Evolutionary conservation across 2,888 invertebrate species (phyloP).

Genomic region (Furcula furcula): DNA sequence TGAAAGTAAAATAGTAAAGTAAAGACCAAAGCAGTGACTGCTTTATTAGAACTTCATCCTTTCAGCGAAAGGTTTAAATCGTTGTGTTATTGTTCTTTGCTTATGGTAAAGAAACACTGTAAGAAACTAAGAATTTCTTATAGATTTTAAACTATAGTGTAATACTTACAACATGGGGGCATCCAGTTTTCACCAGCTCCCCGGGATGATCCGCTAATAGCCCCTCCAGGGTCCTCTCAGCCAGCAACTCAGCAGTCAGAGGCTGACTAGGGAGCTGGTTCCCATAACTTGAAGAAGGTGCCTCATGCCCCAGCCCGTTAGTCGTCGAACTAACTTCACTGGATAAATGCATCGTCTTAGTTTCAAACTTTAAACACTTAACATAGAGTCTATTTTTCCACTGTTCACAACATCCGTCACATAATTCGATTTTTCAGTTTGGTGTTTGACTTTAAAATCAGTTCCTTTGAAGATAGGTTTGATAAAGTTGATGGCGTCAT

Average conservation of each 20-base stretch:
- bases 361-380: constrained; percentile 22
- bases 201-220: constrained; percentile 95
- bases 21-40: no score
- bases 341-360: constrained; percentile 87
- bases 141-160: no score
- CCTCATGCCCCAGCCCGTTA: constrained; percentile 74
- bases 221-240: constrained; percentile 92
- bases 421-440: constrained; percentile 41
- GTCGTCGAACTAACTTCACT: constrained; percentile 90
- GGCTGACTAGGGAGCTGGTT: constrained; percentile 77
- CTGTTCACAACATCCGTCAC: constrained; percentile 59
- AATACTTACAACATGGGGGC: constrained; percentile 92
- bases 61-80: no score
- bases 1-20: constrained; percentile 30
- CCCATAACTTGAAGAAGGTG: constrained; percentile 70
- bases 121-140: no score
- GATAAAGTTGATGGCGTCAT: constrained; percentile 22
- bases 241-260: constrained; percentile 90
- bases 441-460: constrained; percentile 8
- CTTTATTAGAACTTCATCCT: no score
- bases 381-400: constrained; percentile 23
- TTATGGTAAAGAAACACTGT: no score
- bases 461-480: constrained; percentile 11
- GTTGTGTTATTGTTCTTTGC: no score
- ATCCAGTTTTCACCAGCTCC: constrained; percentile 96